Evolutionary conservation across 2,797 vertebrate genomes (phyloP).

Genomic region (Hylomyscus alleni): DNA sequence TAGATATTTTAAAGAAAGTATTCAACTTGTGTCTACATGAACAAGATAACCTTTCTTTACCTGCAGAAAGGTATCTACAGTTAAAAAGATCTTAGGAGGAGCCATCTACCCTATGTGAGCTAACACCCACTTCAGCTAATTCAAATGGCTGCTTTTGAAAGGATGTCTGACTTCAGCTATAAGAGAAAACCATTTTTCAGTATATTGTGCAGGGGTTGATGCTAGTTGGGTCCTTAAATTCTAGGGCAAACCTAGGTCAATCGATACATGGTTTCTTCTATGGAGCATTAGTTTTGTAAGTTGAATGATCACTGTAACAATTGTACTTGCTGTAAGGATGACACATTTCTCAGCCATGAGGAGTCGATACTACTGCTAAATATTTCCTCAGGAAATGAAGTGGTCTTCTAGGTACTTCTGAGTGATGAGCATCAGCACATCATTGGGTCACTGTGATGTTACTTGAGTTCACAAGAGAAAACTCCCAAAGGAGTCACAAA

Average conservation of each 20-base stretch:
- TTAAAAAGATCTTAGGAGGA: constrained; percentile 27
- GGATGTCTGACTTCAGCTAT: not conserved
- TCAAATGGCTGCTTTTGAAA: constrained; percentile 37
- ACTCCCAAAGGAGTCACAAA: not conserved
- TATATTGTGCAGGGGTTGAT: not conserved
- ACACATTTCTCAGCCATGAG: not conserved
- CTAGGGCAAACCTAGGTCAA: not conserved
- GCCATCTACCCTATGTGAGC: not conserved
- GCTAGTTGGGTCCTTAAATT: not conserved
- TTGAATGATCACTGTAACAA: not conserved
- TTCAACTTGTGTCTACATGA: constrained; percentile 7
- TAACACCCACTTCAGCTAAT: not conserved
- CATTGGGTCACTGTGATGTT: not conserved
- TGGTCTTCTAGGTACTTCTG: not conserved
- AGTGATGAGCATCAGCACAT: not conserved
- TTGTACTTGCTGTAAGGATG: not conserved
- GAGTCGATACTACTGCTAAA: not conserved
- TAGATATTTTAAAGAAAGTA: constrained; percentile 32
- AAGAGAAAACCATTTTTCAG: not conserved
- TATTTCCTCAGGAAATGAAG: constrained; percentile 31
- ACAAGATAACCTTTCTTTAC: constrained; percentile 17
- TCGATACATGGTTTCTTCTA: constrained; percentile 17
- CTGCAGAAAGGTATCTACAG: not conserved
- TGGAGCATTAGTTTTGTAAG: not conserved
- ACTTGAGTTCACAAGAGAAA: not conserved